A percentile compares a stretch with the other conserved stretches of the same genome.
Conservation (phyloP, 1,140 invertebrate species). For the Nomia melanderi region DNA sequence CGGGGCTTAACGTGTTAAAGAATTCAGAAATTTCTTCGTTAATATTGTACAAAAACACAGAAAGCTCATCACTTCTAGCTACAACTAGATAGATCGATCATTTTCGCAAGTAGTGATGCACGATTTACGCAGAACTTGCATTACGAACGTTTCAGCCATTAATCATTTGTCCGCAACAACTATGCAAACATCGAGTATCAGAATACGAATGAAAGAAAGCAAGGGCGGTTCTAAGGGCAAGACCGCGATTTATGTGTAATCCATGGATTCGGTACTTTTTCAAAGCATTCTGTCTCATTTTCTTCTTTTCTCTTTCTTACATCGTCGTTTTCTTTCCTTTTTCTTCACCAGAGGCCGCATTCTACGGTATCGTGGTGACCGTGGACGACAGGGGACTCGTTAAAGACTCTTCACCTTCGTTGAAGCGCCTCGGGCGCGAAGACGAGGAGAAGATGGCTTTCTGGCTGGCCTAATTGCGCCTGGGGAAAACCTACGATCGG, state of each 20-base stretch:
- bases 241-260: not conserved
- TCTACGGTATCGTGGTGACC: not conserved
- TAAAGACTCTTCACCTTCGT: conserved; percentile 9
- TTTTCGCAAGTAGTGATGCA: no score
- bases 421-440: not conserved
- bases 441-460: conserved; percentile 6
- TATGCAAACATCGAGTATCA: not conserved
- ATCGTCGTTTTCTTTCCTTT: not conserved
- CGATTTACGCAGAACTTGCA: no score
- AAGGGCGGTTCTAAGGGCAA: not conserved
- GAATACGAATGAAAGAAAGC: not conserved
- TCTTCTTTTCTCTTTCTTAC: no score
- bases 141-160: no score
- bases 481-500: conserved; percentile 16
- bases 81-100: no score
- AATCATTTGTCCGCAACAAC: no score
- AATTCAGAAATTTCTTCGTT: no score
- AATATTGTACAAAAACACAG: no score
- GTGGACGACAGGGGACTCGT: not conserved
- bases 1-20: no score
- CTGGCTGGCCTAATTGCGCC: conserved; percentile 15
- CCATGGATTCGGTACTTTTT: not conserved
- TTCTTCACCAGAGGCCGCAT: not conserved
- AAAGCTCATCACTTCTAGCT: no score
- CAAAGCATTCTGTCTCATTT: not conserved